A percentile compares a stretch with the other conserved stretches of the same genome.
Conservation (phyloP, 2,888 invertebrate species). For the Himalopsyche anomala region DNA sequence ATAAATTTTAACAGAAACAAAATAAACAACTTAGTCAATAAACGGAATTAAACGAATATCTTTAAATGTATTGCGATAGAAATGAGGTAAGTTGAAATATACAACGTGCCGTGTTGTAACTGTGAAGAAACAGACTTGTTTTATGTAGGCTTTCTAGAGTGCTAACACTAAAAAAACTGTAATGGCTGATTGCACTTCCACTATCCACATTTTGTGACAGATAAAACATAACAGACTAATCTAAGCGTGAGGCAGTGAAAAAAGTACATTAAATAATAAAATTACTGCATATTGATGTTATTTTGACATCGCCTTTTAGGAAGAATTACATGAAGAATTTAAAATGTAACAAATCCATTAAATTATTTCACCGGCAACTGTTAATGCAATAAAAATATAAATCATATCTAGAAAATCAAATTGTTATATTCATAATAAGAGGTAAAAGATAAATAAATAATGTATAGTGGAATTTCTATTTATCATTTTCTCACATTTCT, state of each 20-base stretch:
- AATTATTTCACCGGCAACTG: too few relatives aligned
- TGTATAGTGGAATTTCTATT: too few relatives aligned
- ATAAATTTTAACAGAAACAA: slow-evolving; percentile 48
- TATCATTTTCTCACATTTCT: too few relatives aligned
- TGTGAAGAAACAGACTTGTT: neutral
- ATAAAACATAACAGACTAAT: neutral
- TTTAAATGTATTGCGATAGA: neutral
- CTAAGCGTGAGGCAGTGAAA: neutral
- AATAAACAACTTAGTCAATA: slow-evolving; percentile 38
- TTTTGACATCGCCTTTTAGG: too few relatives aligned
- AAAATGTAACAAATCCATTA: too few relatives aligned
- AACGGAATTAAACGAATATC: neutral
- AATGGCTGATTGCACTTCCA: slow-evolving; percentile 62
- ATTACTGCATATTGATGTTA: too few relatives aligned
- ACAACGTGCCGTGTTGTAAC: neutral
- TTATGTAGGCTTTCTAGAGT: neutral
- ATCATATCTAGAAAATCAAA: too few relatives aligned
- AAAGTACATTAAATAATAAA: too few relatives aligned
- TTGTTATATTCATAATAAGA: too few relatives aligned
- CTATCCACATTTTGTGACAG: slow-evolving; percentile 58
- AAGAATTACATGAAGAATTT: too few relatives aligned
- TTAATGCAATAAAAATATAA: too few relatives aligned
- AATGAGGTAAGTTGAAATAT: neutral
- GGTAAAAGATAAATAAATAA: too few relatives aligned
- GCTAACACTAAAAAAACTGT: neutral